phyloP scores from a whole-genome alignment of 2,113 vertebrate genomes.

The Benitochromis conjunctus region DNA sequence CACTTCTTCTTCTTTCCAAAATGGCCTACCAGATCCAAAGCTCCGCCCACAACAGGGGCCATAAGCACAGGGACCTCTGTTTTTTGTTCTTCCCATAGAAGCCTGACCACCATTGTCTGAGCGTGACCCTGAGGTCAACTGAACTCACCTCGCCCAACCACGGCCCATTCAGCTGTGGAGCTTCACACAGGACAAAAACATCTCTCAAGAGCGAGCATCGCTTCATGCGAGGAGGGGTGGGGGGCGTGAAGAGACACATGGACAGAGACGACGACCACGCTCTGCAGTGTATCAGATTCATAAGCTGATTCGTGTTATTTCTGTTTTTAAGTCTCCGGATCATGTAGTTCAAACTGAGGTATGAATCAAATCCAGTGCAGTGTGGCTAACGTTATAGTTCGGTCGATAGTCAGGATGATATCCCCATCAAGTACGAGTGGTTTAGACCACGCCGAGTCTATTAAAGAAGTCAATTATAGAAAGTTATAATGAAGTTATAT shows the following conservation, averaged over 20 bases:
- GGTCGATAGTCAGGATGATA: not conserved
- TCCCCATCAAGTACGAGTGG: not conserved
- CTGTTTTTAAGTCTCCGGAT: not conserved
- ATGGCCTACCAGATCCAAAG: constrained; percentile 41
- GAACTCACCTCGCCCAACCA: constrained; percentile 65
- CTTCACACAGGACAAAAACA: constrained; percentile 50
- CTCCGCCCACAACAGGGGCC: constrained; percentile 65
- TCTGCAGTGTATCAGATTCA: constrained; percentile 11
- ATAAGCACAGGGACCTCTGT: constrained; percentile 56
- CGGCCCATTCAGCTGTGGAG: constrained; percentile 61
- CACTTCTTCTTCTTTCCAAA: constrained; percentile 32
- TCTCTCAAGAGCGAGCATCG: constrained; percentile 40
- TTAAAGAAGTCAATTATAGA: constrained; percentile 17
- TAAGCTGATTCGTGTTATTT: constrained; percentile 3
- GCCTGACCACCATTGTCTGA: constrained; percentile 61
- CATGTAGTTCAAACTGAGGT: not conserved
- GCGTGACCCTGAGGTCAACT: constrained; percentile 62
- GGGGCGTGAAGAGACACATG: constrained; percentile 16
- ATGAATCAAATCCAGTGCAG: not conserved
- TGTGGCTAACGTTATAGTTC: not conserved
- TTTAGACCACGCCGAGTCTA: not conserved
- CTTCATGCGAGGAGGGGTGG: constrained; percentile 2
- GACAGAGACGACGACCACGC: not conserved
- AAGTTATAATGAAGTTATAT: constrained; percentile 16
- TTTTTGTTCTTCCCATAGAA: constrained; percentile 67